Evolutionary conservation across 2,113 vertebrate genomes (phyloP).

Genomic region (Atrichornis clamosus): DNA sequence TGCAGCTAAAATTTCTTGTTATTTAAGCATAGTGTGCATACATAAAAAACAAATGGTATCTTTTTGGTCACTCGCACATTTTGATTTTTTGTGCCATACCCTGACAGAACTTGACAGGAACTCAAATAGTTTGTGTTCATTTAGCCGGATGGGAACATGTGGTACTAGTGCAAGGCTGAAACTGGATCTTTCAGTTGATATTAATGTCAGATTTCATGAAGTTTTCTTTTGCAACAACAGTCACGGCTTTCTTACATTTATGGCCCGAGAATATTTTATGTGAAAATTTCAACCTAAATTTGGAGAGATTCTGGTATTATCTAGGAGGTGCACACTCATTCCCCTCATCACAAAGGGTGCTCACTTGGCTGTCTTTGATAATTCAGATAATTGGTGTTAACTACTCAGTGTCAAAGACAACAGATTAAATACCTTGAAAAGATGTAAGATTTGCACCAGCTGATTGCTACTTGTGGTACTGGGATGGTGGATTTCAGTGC

Average conservation of each 20-base stretch:
- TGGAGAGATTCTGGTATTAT: neutral
- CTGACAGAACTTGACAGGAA: neutral
- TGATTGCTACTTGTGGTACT: neutral
- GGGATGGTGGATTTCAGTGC: neutral
- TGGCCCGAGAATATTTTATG: neutral
- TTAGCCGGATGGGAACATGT: neutral
- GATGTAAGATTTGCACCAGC: neutral
- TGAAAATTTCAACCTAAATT: neutral
- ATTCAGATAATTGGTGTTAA: neutral
- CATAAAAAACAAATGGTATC: neutral
- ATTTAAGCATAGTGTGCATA: neutral
- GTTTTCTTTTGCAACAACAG: neutral
- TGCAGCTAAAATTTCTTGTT: neutral
- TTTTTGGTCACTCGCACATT: neutral
- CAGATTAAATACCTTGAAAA: neutral
- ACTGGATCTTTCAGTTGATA: neutral
- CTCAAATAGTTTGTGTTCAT: neutral
- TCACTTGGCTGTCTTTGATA: neutral
- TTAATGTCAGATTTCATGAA: neutral
- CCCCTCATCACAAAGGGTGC: neutral
- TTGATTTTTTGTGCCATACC: neutral
- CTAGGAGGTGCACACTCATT: neutral
- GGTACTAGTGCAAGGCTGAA: neutral
- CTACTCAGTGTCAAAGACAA: neutral
- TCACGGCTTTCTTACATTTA: neutral